Evolutionary conservation across 2,113 vertebrate species (phyloP).

Genomic region (Gila orcuttii): DNA sequence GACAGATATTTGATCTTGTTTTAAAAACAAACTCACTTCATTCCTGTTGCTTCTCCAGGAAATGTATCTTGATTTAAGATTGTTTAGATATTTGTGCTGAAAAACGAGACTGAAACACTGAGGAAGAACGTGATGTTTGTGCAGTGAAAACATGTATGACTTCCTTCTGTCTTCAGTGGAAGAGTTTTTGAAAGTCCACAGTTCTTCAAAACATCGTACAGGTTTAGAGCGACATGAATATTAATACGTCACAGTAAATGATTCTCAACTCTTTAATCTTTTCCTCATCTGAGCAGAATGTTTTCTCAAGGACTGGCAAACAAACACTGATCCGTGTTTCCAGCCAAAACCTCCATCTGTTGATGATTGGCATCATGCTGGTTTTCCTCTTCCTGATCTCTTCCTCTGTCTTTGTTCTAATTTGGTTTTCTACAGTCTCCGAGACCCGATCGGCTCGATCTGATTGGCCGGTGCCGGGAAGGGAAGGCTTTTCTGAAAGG

Average conservation of each 20-base stretch:
- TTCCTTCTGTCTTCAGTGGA: not conserved
- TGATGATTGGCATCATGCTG: slow-evolving; percentile 32
- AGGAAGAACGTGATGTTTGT: too few species aligned
- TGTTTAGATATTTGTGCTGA: too few species aligned
- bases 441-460: not conserved
- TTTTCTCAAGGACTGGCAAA: slow-evolving; percentile 44
- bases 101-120: too few species aligned
- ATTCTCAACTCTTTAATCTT: slow-evolving; percentile 27
- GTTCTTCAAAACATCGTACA: too few species aligned
- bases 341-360: slow-evolving; percentile 37
- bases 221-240: not conserved
- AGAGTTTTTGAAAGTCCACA: not conserved
- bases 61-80: too few species aligned
- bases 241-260: not conserved
- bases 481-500: slow-evolving; percentile 8
- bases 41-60: too few species aligned
- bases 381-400: slow-evolving; percentile 30
- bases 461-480: not conserved
- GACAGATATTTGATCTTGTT: too few species aligned
- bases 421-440: slow-evolving; percentile 35
- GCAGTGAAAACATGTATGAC: not conserved
- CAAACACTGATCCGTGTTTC: slow-evolving; percentile 41
- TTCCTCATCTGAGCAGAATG: slow-evolving; percentile 36
- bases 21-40: too few species aligned
- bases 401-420: slow-evolving; percentile 24